A percentile compares a stretch with the other conserved stretches of the same genome.
Evolutionary conservation across 2,113 vertebrate species (phyloP).

Genomic region (Rhineura floridana): DNA sequence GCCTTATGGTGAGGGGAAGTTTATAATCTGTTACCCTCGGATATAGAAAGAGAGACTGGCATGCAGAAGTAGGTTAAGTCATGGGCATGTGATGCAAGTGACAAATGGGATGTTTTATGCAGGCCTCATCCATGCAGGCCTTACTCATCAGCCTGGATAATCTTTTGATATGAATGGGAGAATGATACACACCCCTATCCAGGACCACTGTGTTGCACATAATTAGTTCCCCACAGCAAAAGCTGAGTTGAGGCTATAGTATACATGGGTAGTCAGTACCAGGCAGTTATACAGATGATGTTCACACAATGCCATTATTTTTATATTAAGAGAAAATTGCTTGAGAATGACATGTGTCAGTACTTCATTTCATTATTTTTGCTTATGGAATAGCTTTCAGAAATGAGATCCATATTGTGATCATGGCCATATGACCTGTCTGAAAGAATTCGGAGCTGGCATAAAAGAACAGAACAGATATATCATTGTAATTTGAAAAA

Average conservation of each 20-base stretch:
- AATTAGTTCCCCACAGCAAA: neutral
- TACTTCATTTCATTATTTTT: neutral
- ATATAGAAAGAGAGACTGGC: neutral
- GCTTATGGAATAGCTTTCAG: neutral
- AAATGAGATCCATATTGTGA: neutral
- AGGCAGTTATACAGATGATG: neutral
- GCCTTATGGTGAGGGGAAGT: no score
- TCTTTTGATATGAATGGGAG: neutral
- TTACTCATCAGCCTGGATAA: neutral
- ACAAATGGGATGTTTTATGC: neutral
- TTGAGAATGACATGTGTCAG: fast-evolving
- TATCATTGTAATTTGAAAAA: slow-evolving; percentile 24
- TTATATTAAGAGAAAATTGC: slow-evolving; percentile 14
- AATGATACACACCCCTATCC: neutral
- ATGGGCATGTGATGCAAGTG: neutral
- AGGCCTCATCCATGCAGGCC: no score
- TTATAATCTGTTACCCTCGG: no score
- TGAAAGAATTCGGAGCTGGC: neutral
- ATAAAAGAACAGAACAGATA: neutral
- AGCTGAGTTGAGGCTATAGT: neutral
- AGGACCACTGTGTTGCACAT: neutral
- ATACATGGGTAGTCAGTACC: neutral
- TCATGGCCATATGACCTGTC: neutral
- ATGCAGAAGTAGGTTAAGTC: neutral
- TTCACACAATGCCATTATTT: slow-evolving; percentile 5